Evolutionary conservation across 2,113 vertebrate species (phyloP), one percentile per base, ranked within the genome.

Genomic region (Sturnus vulgaris): DNA sequence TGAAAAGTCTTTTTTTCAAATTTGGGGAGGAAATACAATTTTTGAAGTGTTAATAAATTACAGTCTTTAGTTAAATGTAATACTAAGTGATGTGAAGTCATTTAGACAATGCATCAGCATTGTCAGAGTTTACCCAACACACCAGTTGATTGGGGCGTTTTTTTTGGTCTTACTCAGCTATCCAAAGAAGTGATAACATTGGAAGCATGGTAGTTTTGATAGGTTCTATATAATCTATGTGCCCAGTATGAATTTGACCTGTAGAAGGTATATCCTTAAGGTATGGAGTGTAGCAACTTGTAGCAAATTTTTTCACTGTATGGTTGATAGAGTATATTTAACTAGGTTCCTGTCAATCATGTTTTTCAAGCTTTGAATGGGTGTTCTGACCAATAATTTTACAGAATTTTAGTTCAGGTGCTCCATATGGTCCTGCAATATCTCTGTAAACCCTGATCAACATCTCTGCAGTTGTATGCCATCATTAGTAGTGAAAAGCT

Each of bases 261-360:
- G 28, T 57, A 86, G 49, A 15, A 44, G 25, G 4, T 77, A 9
- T 61, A 44, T 31, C 44, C 63, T 80, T 92, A 46, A 68, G n/a
- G 31, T 68, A 23, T 80, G 50, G 25, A 72, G 30, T 40, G 40
- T 40, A 40, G 13, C 40, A 40, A 23, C 12, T 44, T 78, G 21
- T 30, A 49, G 33, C 11, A 82, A 46, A 15, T 75, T 91, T 73
- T 81, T 86, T 60, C 19, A 9, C 44, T 80, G 17, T 20, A 8
- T 24, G 17, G 7, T n/a, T 52, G 31, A 72, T 16, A 42, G 60
- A 42, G 17, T 16, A 16, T 44, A 4, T 65, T 21, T 49, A 57
- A 65, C 24, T 57, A 49, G 9, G 5, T 73, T 77, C 31, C 40
- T 33, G 15, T 70, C 0, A 0, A 1, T 73, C 27, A 16, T 2